Evolutionary conservation across 2,797 vertebrate species (phyloP).

Genomic region (Centroberyx gerrardi): DNA sequence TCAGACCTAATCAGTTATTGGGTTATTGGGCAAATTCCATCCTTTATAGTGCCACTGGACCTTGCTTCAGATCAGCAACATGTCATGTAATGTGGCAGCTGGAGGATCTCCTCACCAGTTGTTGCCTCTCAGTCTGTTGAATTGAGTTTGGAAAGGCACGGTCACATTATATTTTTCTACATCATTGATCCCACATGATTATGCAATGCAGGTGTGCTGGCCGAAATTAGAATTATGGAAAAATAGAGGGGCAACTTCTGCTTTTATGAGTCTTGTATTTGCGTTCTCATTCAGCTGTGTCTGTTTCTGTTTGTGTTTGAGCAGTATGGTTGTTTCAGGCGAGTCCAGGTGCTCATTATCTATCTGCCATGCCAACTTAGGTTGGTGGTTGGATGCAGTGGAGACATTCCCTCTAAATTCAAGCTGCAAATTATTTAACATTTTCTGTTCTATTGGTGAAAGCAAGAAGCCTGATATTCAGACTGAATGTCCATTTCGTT

Average conservation of each 20-base stretch:
- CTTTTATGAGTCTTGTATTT: conserved; percentile 65
- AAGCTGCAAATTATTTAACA: background rate
- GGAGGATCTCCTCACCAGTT: background rate
- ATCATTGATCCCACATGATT: conserved; percentile 50
- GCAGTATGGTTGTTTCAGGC: background rate
- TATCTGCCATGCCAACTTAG: conserved; percentile 15
- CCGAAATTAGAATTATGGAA: conserved; percentile 55
- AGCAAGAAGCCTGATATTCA: no score
- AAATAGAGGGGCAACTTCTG: conserved; percentile 60
- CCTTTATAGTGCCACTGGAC: background rate
- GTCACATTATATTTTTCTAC: conserved; percentile 29
- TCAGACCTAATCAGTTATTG: background rate
- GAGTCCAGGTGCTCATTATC: background rate
- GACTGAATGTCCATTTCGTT: no score
- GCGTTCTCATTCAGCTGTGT: conserved; percentile 66
- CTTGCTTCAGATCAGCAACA: background rate
- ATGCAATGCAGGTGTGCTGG: conserved; percentile 64
- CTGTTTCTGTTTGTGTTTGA: conserved; percentile 45
- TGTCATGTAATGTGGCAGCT: background rate
- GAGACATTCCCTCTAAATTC: conserved; percentile 13
- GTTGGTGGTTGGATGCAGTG: conserved; percentile 20
- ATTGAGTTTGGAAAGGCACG: conserved; percentile 3
- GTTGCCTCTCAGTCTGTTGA: no score
- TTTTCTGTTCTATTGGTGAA: conserved; percentile 1
- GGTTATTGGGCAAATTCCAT: background rate